A percentile compares a stretch with the other conserved stretches of the same genome.
Conservation (phyloP, 1,140 invertebrate species). For the Apis laboriosa region DNA sequence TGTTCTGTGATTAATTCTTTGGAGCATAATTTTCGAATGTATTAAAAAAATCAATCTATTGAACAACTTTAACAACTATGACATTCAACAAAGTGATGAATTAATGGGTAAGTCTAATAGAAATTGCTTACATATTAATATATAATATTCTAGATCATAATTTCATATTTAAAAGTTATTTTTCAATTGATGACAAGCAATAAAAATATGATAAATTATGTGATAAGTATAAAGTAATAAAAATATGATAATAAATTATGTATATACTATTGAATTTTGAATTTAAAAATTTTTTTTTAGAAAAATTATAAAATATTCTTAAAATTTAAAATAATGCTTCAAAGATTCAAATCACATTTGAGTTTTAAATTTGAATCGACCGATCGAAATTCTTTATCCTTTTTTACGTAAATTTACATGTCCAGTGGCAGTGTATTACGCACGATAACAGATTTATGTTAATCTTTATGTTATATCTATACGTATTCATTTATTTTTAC, state of each 20-base stretch:
- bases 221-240: not conserved
- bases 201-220: not conserved
- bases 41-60: not conserved
- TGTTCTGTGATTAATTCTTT: conserved; percentile 13
- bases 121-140: not conserved
- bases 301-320: too few relatives aligned
- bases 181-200: not conserved
- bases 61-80: not conserved
- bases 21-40: conserved; percentile 8
- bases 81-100: not conserved
- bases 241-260: not conserved
- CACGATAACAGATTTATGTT: conserved; percentile 59
- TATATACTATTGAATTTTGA: not conserved
- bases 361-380: not conserved
- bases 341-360: conserved; percentile 20
- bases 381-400: conserved; percentile 11
- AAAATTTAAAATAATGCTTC: not conserved
- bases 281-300: not conserved
- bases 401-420: conserved; percentile 28
- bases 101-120: not conserved
- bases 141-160: not conserved
- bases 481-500: conserved; percentile 59
- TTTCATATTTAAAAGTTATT: not conserved
- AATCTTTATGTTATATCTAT: conserved; percentile 64
- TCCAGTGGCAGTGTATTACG: conserved; percentile 64